These are phyloP conservation scores for Pseudochirops cupreus DNA, from an alignment of 2,797 vertebrate genomes.

Conservation along the genomic window DNA sequence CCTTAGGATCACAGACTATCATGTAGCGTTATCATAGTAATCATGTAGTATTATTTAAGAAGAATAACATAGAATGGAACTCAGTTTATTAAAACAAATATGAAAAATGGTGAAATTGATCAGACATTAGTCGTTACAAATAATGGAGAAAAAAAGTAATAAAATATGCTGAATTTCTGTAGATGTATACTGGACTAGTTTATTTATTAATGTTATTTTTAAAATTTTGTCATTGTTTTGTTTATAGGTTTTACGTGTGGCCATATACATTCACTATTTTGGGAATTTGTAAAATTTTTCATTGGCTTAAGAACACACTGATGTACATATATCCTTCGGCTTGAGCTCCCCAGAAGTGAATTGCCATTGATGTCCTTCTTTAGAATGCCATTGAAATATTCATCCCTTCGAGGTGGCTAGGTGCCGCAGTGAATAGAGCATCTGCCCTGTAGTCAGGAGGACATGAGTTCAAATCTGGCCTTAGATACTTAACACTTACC, in stretches of 20 bases:
- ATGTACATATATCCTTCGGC: background rate
- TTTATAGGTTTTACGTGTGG: background rate
- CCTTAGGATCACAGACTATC: slow-evolving; percentile 4
- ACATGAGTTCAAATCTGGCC: too few species aligned
- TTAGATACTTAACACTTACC: too few species aligned
- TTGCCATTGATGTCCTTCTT: background rate
- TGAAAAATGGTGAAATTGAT: background rate
- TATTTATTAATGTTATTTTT: background rate
- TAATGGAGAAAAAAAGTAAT: background rate
- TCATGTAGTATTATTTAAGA: slow-evolving; percentile 20
- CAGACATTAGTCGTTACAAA: background rate
- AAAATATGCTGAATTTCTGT: background rate
- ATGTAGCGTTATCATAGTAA: background rate
- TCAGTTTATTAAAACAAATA: background rate
- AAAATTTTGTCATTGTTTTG: background rate
- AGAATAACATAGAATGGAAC: background rate
- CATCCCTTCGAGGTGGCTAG: background rate
- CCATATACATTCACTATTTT: background rate
- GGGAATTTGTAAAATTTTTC: background rate
- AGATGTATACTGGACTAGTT: background rate
- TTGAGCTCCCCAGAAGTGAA: background rate
- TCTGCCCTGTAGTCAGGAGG: too few species aligned
- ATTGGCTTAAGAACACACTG: background rate
- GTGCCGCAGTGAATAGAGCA: too few species aligned
- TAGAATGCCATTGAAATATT: background rate